Percentiles rank a stretch among this genome's conserved stretches.
These are phyloP conservation scores for Eurytoma californica DNA, from an alignment of 2,888 invertebrate species.

Conservation along the genomic window DNA sequence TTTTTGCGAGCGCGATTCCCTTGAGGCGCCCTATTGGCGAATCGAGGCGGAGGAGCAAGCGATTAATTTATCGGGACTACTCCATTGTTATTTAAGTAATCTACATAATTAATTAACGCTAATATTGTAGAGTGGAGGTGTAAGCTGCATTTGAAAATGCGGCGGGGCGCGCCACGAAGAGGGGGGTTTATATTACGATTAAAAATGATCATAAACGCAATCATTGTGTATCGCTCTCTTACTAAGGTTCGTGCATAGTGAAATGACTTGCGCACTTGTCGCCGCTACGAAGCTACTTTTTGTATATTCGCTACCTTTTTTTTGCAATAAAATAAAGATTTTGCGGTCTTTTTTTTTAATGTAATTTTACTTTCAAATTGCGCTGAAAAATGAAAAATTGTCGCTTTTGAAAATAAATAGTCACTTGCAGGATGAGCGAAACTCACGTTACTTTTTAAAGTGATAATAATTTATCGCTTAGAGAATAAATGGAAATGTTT, in stretches of 20 bases:
- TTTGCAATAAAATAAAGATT: too few relatives aligned
- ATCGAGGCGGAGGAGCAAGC: conserved; percentile 34
- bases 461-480: neutral
- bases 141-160: conserved; percentile 15
- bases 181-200: conserved; percentile 24
- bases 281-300: conserved; percentile 34
- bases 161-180: neutral
- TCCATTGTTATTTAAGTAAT: conserved; percentile 49
- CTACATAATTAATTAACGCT: neutral
- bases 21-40: conserved; percentile 26
- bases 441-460: too few relatives aligned
- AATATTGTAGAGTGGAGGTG: conserved; percentile 34
- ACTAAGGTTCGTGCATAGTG: conserved; percentile 64
- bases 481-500: neutral
- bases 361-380: neutral
- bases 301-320: neutral
- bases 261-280: conserved; percentile 49
- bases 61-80: conserved; percentile 13
- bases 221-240: conserved; percentile 63
- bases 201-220: conserved; percentile 50
- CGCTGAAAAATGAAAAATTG: too few relatives aligned
- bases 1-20: conserved; percentile 27
- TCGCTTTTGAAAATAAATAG: too few relatives aligned
- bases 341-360: neutral
- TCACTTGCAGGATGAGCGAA: too few relatives aligned